Evolutionary conservation across 2,113 vertebrate genomes (phyloP).

Genomic region (pig (Sus scrofa)): T2T-Sscrofa CM000826.6:103010001-103010500

Average conservation of each 20-base stretch:
- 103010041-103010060: background rate
- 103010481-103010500: constrained; percentile 9
- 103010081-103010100: background rate
- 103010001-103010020: background rate
- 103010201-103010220: constrained; percentile 12
- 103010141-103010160: background rate
- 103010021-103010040: background rate
- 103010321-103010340: constrained; percentile 47
- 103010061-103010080: background rate
- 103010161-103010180: constrained; percentile 21
- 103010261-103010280: constrained; percentile 53
- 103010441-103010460: background rate
- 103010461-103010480: constrained; percentile 59
- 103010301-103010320: constrained; percentile 68
- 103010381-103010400: constrained; percentile 60
- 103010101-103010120: constrained; percentile 47
- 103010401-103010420: constrained; percentile 54
- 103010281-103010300: constrained; percentile 73
- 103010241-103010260: constrained; percentile 66
- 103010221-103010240: constrained; percentile 50
- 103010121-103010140: constrained; percentile 33
- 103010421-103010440: constrained; percentile 42
- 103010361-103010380: background rate
- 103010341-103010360: background rate
- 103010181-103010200: constrained; percentile 64